Base-by-base conservation (phyloP, 2,113 vertebrate genomes). In the Zosterops japonicus region DNA sequence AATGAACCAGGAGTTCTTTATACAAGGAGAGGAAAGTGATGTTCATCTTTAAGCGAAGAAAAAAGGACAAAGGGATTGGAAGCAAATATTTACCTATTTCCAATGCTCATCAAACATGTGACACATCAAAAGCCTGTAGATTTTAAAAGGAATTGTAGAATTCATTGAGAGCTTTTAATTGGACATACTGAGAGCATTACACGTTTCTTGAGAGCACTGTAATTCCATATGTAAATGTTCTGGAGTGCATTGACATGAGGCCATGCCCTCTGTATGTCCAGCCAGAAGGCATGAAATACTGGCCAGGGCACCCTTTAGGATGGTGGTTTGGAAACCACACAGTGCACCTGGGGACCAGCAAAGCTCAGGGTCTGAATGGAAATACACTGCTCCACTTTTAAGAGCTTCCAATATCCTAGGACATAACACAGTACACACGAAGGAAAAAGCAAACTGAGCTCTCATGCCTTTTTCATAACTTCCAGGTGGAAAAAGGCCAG, bases 401-500 rank as follows among this genome's bases (percentile, higher is more conserved):
- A 88, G 42, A 59, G 59, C 47, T 68, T 93, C 82, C 75, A 70
- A 3, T 56, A 93, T 63, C 56, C 56, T 93, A 78, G 71, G 92
- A 86, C 36, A 44, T 42, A 80, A 39, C 53, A 79, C 53, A 63
- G 59, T 12, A 21, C 44, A 61, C 60, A 39, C 28, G 11, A 89
- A 81, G 49, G 33, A 82, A 92, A 87, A 49, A 75, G 42, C 56
- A 74, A 89, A 82, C 56, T 78, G 50, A 83, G 88, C 70, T 90
- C 47, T 90, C 68, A 39, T 52, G 89, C 31, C 24, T 94, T 76
- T 95, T 88, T 93, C 50, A 74, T 31, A 81, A 69, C 52, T 88
- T 96, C 79, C 94, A 95, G 76, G 84, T 82, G 85, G 91, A 94
- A 92, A 90, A 92, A 35, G 75, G 85, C 83, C 94, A 94, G 53